Percentiles rank a stretch among this genome's conserved stretches.
Evolutionary conservation across 2,113 vertebrate genomes (phyloP).

Genomic region (Heliornis fulica): DNA sequence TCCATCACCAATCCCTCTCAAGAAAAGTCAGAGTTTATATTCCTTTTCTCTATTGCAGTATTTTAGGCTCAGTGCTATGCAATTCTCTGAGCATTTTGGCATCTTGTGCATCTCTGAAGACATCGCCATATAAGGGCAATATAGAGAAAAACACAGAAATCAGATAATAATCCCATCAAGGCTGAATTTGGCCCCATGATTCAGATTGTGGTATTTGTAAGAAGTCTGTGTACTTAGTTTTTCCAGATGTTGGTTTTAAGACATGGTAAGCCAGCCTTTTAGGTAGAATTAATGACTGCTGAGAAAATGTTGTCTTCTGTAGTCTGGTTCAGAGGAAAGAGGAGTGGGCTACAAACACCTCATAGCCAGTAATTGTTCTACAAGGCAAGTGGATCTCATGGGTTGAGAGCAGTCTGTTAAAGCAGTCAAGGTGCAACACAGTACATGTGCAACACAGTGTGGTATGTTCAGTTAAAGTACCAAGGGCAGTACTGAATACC

Average conservation of each 20-base stretch:
- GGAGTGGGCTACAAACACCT: background rate
- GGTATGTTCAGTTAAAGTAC: background rate
- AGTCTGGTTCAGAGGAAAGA: slow-evolving; percentile 6
- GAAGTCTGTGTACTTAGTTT: background rate
- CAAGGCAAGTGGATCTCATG: background rate
- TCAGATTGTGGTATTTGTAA: slow-evolving; percentile 30
- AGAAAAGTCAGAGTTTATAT: background rate
- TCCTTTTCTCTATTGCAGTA: background rate
- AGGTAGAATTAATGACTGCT: slow-evolving; percentile 9
- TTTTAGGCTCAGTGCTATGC: background rate
- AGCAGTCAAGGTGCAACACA: background rate
- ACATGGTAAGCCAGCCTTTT: background rate
- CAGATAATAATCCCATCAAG: slow-evolving; percentile 49
- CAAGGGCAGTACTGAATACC: background rate
- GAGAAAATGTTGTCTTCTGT: slow-evolving; percentile 22
- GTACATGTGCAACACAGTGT: background rate
- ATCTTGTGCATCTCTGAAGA: background rate
- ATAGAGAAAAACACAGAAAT: background rate
- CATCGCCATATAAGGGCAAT: slow-evolving; percentile 35
- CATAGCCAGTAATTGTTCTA: background rate
- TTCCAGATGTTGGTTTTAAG: slow-evolving; percentile 51
- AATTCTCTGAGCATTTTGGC: slow-evolving; percentile 40
- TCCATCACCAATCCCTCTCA: background rate
- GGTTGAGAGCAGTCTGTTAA: background rate
- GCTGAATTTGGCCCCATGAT: slow-evolving; percentile 15